Evolutionary conservation across 2,888 invertebrate genomes (phyloP), one percentile per base, ranked within the genome.

Genomic region (Cactoblastis cactorum): DNA sequence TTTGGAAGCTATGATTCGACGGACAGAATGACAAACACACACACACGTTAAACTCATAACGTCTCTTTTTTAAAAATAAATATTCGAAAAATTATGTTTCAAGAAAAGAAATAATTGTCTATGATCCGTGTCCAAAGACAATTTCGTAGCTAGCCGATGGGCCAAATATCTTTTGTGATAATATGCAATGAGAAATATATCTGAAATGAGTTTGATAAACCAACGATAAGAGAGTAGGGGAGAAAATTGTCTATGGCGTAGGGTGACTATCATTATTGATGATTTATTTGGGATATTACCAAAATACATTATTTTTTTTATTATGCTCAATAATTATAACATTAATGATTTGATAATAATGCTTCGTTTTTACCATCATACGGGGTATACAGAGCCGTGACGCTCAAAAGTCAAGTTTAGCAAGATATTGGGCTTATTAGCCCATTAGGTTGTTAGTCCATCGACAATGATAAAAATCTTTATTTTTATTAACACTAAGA

Each of bases 171-270:
- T 61, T 62, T 67, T 63, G 64, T 71, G 72, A 74, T 78, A 77
- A 77, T 77, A 75, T 62, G 67, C 65, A 57, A 63, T 63, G 64
- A 71, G 73, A 77, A 75, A 65, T 65, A 65, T 72, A 71, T 74
- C 70, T 71, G 57, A 69, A 71, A 75, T 72, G 17, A 45, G 32
- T 28, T 32, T 37, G 35, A 28, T 41, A 41, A 48, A 51, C 22
- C 47, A 76, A 78, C 78, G 80, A 79, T 79, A 79, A 75, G 71
- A 59, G 68, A 62, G 68, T 71, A 61, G 65, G 69, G 61, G 62
- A 65, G 61, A 54, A 62, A 66, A 71, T 70, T 67, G 61, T 58
- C 61, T 63, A 56, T 57, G 57, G 59, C 45, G 45, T 67, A 53
- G 61, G 61, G 74, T 69, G 67, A 51, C 74, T 66, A 74, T 59